phyloP scores from a whole-genome alignment of 2,888 invertebrate species.

The Gasteruption jaculator region DNA sequence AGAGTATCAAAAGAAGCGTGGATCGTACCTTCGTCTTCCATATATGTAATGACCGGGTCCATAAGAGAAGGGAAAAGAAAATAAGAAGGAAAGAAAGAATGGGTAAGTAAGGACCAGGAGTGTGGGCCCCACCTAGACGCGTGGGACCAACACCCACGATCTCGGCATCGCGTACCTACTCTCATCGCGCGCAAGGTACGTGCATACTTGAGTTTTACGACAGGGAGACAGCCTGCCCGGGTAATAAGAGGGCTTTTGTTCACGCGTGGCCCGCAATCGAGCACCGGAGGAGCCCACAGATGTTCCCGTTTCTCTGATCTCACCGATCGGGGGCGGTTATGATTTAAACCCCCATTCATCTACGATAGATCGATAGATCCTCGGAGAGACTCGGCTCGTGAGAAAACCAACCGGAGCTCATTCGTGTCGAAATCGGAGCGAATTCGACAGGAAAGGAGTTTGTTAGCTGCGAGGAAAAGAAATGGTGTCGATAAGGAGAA shows the following conservation, averaged over 20 bases:
- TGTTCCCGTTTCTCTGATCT: slow-evolving; percentile 17
- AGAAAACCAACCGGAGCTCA: no score
- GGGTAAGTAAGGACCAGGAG: slow-evolving; percentile 26
- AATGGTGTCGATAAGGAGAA: no score
- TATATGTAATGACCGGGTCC: slow-evolving; percentile 40
- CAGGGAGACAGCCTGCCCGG: slow-evolving; percentile 36
- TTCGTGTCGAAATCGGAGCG: slow-evolving; percentile 14
- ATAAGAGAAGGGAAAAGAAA: slow-evolving; percentile 11
- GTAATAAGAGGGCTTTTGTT: slow-evolving; percentile 38
- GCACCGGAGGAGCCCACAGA: slow-evolving; percentile 6
- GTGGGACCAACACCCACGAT: slow-evolving; percentile 52
- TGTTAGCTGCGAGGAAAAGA: no score
- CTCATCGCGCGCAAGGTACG: slow-evolving; percentile 33
- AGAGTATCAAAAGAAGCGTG: slow-evolving; percentile 13
- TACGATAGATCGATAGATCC: background rate
- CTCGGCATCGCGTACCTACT: slow-evolving; percentile 27
- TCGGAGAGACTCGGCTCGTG: no score
- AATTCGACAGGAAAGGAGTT: no score
- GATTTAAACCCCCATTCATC: background rate
- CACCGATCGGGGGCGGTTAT: slow-evolving; percentile 11
- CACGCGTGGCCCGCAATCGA: slow-evolving; percentile 30
- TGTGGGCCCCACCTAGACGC: slow-evolving; percentile 48
- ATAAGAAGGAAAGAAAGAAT: slow-evolving; percentile 13
- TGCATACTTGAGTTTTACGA: slow-evolving; percentile 36
- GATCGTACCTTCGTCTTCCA: slow-evolving; percentile 36